These are phyloP conservation scores for Hoplodrina blanda DNA, from an alignment of 2,888 invertebrate genomes.

Conservation along the genomic window DNA sequence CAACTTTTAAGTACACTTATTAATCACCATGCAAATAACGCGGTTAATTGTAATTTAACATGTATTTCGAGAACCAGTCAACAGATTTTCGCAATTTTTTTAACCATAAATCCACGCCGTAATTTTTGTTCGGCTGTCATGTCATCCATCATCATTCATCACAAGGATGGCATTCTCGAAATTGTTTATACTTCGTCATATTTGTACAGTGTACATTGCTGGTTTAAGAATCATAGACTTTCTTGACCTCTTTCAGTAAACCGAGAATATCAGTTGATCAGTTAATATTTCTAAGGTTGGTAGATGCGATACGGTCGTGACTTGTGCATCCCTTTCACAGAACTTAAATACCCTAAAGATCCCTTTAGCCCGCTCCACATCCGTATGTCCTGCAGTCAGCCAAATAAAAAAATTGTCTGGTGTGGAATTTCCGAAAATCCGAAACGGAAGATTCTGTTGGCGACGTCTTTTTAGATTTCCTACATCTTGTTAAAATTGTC, in stretches of 20 bases:
- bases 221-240: conserved; percentile 9
- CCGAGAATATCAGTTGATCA: conserved; percentile 47
- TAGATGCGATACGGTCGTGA: neutral
- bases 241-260: neutral
- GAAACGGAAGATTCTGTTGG: too few species aligned
- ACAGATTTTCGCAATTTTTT: conserved; percentile 78
- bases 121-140: conserved; percentile 85
- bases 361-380: too few species aligned
- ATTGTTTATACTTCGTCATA: conserved; percentile 45
- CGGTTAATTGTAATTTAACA: conserved; percentile 63
- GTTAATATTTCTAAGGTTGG: neutral
- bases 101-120: conserved; percentile 89
- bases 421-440: too few species aligned
- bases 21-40: conserved; percentile 65
- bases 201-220: conserved; percentile 42
- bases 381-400: too few species aligned
- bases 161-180: conserved; percentile 62
- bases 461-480: too few species aligned
- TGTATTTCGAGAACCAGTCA: conserved; percentile 71
- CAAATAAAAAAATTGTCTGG: too few species aligned
- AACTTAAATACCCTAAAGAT: too few species aligned
- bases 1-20: conserved; percentile 71
- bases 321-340: neutral
- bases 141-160: conserved; percentile 76
- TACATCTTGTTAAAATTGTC: too few species aligned